Evolutionary conservation across 1,140 invertebrate species (phyloP).

Genomic region (Yoshiicerus persimilis): DNA sequence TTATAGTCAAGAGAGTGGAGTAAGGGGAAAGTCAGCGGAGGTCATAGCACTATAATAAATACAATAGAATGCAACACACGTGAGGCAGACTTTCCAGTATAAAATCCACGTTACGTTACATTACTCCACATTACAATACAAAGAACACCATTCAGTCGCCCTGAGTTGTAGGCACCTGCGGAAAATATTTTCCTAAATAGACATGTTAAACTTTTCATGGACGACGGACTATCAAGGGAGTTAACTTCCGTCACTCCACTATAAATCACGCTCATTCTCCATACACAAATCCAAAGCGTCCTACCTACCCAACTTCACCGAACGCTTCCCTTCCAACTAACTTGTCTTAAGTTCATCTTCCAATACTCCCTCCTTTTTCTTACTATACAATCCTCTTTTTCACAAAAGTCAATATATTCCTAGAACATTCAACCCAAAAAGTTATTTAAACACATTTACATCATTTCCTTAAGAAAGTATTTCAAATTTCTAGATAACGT

Average conservation of each 20-base stretch:
- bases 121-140: not conserved
- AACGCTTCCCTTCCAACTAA: not conserved
- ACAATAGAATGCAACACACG: not conserved
- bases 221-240: not conserved
- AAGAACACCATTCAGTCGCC: not conserved
- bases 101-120: not conserved
- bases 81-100: not conserved
- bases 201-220: slow-evolving; percentile 17
- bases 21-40: not conserved
- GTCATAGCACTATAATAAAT: not conserved
- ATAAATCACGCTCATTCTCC: slow-evolving; percentile 6
- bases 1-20: not conserved
- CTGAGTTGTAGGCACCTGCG: not conserved
- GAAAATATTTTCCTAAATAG: slow-evolving; percentile 20
- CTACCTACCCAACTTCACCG: not conserved
- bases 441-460: not conserved
- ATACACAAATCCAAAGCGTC: not conserved
- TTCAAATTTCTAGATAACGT: too few relatives aligned
- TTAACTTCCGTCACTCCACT: slow-evolving; percentile 12
- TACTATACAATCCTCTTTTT: not conserved
- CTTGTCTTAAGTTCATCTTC: not conserved
- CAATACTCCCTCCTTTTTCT: not conserved
- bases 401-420: not conserved
- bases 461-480: too few relatives aligned
- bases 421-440: not conserved